Evolutionary conservation across 2,888 invertebrate genomes (phyloP).

Genomic region (Drosophila atripex): DNA sequence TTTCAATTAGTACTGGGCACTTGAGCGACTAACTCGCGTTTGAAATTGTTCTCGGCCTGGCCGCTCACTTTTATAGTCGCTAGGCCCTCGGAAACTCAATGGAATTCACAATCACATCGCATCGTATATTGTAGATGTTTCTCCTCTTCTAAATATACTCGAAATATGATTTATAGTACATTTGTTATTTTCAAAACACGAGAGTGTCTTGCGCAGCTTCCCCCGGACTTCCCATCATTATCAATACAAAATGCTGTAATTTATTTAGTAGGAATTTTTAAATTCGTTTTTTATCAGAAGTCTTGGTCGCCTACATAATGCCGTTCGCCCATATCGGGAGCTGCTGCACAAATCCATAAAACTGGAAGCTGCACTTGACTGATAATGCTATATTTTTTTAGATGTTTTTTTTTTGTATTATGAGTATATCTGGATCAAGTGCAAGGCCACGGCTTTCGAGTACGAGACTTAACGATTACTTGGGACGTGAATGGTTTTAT

Average conservation of each 20-base stretch:
- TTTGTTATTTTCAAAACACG: conserved; percentile 63
- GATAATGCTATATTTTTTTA: conserved; percentile 19
- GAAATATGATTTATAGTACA: conserved; percentile 69
- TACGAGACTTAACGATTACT: conserved; percentile 10
- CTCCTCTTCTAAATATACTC: conserved; percentile 36
- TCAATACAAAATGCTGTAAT: conserved; percentile 36
- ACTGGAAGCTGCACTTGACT: conserved; percentile 42
- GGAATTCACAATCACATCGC: conserved; percentile 61
- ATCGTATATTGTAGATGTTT: conserved; percentile 41
- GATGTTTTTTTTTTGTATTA: neutral
- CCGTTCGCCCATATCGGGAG: conserved; percentile 8
- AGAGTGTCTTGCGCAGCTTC: conserved; percentile 12
- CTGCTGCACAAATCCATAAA: conserved; percentile 1
- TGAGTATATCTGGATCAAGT: conserved; percentile 37
- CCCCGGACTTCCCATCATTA: conserved; percentile 40
- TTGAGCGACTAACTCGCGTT: conserved; percentile 60
- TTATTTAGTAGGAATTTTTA: neutral
- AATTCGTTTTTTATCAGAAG: conserved; percentile 17
- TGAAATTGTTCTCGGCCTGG: conserved; percentile 62
- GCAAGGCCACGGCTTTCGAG: conserved; percentile 26
- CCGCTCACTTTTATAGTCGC: conserved; percentile 73
- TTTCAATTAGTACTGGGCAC: conserved; percentile 42
- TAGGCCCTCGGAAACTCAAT: conserved; percentile 31
- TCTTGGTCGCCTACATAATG: conserved; percentile 16
- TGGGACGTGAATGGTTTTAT: conserved; percentile 2